Evolutionary conservation across 2,888 invertebrate genomes (phyloP), one percentile per base, ranked within the genome.

Genomic region (Melanostoma mellinum): DNA sequence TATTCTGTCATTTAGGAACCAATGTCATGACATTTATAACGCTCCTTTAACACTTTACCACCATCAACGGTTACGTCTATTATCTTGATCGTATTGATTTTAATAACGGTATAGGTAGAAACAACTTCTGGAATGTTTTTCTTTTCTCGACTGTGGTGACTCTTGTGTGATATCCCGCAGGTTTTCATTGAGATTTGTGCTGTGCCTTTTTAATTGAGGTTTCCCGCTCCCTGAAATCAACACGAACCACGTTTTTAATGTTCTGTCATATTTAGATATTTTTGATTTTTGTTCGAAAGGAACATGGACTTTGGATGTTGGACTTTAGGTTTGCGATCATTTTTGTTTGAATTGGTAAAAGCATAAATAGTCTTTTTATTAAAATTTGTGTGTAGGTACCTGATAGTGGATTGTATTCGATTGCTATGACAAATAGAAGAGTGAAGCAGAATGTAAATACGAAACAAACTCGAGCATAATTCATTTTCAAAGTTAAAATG

Each of bases 121-220:
- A 65, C 53, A 50, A 67, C 53, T 33, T 36, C 46, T 65, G 60
- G 53, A 72, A 72, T 72, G 78, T 40, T 33, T 33, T n/a, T 72
- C n/a, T 38, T 38, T 1, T 20, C 20, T 20, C 20, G 20, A 33
- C 58, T 46, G 46, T 42, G 42, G 44, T 46, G 52, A 52, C 53
- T 61, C 71, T 72, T 73, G 63, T 73, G 46, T 61, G 73, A 68
- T 82, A 82, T 82, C 82, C 82, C 82, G 82, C 82, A 82, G 82
- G 63, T 77, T 82, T 77, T 55, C 30, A 5, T 73, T 33, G 50
- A 56, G 40, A 68, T 56, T 68, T 63, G 53, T 9, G 52, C 9
- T 63, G 50, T 46, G 30, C 8, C 50, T 55, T 72, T 65, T 77
- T 65, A 76, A 71, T 65, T 73, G 77, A 73, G 73, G 63, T 55